Conservation (phyloP, 2,113 vertebrate species). For the Hiodon tergisus region DNA sequence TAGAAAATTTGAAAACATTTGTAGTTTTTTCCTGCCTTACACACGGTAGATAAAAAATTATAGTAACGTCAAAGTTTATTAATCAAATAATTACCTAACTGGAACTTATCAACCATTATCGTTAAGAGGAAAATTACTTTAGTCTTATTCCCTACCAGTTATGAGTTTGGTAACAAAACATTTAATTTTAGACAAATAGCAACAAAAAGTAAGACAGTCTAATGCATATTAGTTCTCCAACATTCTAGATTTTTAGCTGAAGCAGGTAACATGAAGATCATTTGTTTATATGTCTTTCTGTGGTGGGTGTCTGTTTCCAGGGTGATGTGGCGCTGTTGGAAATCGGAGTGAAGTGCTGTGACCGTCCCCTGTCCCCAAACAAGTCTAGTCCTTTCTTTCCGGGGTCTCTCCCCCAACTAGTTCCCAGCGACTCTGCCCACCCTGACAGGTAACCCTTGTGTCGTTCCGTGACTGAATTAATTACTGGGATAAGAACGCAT, state of each 20-base stretch:
- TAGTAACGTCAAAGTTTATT: too few species aligned
- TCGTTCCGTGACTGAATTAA: neutral
- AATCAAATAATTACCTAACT: too few species aligned
- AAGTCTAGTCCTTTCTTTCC: conserved; percentile 52
- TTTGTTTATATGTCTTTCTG: neutral
- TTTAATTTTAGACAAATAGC: too few species aligned
- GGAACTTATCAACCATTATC: too few species aligned
- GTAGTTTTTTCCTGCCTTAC: too few species aligned
- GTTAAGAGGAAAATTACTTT: too few species aligned
- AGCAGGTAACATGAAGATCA: neutral
- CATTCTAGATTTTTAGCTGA: too few species aligned
- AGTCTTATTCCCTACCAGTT: too few species aligned
- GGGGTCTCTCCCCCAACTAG: conserved; percentile 54
- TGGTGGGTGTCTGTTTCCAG: conserved; percentile 38
- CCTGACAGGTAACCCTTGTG: conserved; percentile 52
- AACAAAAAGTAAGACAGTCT: too few species aligned
- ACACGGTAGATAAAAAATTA: too few species aligned
- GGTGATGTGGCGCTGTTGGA: conserved; percentile 56
- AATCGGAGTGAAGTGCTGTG: conserved; percentile 50
- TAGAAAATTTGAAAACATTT: too few species aligned
- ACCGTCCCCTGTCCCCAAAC: conserved; percentile 50
- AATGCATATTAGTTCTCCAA: neutral
- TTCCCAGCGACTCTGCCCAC: conserved; percentile 51
- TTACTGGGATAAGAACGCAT: neutral
- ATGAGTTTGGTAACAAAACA: too few species aligned